A percentile compares a stretch with the other conserved stretches of the same genome.
Evolutionary conservation across 92 coral and sea anemone genomes (phyloP).

Genomic region (Parazoanthus darwini): DNA sequence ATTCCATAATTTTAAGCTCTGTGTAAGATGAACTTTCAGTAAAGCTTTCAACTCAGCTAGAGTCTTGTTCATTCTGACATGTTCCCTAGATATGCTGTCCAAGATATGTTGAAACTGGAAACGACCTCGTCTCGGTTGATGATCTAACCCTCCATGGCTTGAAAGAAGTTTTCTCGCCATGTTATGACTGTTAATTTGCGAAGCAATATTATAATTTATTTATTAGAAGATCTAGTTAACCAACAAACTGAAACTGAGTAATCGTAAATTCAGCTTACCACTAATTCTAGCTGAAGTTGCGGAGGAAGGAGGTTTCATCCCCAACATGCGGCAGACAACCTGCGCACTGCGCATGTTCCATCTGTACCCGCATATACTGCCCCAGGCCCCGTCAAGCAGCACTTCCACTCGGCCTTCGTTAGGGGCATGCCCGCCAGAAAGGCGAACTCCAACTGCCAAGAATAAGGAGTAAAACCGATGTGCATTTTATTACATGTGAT

Average conservation of each 20-base stretch:
- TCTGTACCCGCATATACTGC: slow-evolving; percentile 28
- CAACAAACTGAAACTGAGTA: not conserved
- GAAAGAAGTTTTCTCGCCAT: no score
- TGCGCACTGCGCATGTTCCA: slow-evolving; percentile 33
- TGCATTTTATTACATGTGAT: not conserved
- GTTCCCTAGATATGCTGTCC: no score
- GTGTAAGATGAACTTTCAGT: no score
- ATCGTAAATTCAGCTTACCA: not conserved
- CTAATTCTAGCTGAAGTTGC: slow-evolving; percentile 13
- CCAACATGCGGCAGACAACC: slow-evolving; percentile 25
- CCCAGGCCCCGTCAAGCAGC: slow-evolving; percentile 21
- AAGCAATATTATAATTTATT: no score
- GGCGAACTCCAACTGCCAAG: slow-evolving; percentile 19
- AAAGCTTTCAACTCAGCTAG: no score
- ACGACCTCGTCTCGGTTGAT: no score
- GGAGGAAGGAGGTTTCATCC: slow-evolving; percentile 2
- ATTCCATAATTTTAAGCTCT: no score
- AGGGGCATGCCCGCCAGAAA: slow-evolving; percentile 1
- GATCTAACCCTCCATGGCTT: no score
- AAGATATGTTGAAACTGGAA: no score
- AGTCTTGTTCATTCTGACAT: no score
- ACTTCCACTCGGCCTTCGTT: slow-evolving; percentile 32
- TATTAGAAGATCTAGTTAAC: not conserved
- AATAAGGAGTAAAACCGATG: not conserved
- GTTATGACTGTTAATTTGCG: no score